Conservation (phyloP, 1,140 invertebrate species). For the Bombus breviceps region DNA sequence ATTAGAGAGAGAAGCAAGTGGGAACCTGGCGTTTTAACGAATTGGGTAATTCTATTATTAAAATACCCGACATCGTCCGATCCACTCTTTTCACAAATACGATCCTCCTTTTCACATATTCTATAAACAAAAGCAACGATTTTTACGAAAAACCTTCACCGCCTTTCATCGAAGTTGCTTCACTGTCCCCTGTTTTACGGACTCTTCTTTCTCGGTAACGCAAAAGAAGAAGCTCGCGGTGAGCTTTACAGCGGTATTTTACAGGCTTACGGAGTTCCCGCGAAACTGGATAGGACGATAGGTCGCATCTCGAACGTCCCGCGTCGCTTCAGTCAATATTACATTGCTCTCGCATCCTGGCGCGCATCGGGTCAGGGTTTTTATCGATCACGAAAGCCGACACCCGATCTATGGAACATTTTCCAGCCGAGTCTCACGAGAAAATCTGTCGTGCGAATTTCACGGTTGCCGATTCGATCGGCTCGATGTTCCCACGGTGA, state of each 20-base stretch:
- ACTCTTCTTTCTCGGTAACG: neutral
- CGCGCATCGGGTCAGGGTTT: neutral
- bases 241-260: neutral
- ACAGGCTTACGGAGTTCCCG: neutral
- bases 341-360: neutral
- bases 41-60: neutral
- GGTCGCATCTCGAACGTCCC: neutral
- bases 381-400: conserved; percentile 22
- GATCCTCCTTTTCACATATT: too few species aligned
- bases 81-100: too few species aligned
- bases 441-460: conserved; percentile 67
- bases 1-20: too few species aligned
- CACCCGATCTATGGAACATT: conserved; percentile 39
- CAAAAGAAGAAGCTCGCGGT: neutral
- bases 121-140: neutral
- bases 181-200: neutral
- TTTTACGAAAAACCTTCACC: neutral
- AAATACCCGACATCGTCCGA: neutral
- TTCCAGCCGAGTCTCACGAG: conserved; percentile 55
- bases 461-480: conserved; percentile 61
- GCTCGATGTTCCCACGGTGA: conserved; percentile 64
- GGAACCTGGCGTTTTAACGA: neutral
- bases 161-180: neutral
- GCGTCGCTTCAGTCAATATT: conserved; percentile 6
- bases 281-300: neutral